These are phyloP conservation scores for Leucoraja ocellata DNA, from an alignment of 2,797 vertebrate species.

Conservation along the genomic window DNA sequence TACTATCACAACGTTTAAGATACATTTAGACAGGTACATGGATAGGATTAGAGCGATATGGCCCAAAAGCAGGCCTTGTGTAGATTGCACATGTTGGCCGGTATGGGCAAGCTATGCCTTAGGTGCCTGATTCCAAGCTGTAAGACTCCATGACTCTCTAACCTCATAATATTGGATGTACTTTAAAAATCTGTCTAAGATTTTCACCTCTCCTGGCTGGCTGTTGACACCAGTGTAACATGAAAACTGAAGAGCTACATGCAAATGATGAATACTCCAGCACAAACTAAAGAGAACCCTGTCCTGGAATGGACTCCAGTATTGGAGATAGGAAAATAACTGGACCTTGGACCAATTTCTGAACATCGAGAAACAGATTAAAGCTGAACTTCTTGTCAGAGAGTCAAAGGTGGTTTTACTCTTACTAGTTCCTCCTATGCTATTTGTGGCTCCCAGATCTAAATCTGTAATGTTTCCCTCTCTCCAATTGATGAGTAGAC, in stretches of 20 bases:
- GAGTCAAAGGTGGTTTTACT: neutral
- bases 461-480: neutral
- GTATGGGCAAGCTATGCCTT: too few relatives aligned
- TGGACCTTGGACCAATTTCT: neutral
- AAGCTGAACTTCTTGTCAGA: constrained; percentile 2
- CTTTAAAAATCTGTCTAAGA: neutral
- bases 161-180: neutral
- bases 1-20: too few relatives aligned
- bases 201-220: neutral
- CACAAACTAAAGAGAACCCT: neutral
- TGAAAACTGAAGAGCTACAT: neutral
- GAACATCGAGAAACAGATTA: neutral
- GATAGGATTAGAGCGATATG: too few relatives aligned
- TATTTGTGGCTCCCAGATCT: neutral
- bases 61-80: too few relatives aligned
- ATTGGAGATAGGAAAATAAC: neutral
- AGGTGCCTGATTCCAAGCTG: too few relatives aligned
- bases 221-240: neutral
- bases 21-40: too few relatives aligned
- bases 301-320: neutral
- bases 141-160: too few relatives aligned
- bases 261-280: too few relatives aligned
- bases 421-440: neutral
- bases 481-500: neutral
- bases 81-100: too few relatives aligned